Percentiles rank a stretch among this genome's conserved stretches.
Conservation (phyloP, 2,113 vertebrate species). For the Hippolais icterina region DNA sequence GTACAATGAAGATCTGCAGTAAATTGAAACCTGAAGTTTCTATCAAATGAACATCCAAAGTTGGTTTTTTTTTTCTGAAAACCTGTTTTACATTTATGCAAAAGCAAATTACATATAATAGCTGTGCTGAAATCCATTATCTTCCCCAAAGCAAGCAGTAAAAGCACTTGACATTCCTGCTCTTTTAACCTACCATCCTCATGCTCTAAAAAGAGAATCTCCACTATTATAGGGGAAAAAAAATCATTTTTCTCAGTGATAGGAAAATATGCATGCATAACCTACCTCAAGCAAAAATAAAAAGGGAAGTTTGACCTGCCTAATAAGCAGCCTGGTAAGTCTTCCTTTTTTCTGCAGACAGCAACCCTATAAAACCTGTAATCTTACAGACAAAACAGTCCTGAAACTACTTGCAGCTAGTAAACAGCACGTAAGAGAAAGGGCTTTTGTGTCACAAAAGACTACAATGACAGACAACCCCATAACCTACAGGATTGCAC, state of each 20-base stretch:
- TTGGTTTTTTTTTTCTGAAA: neutral
- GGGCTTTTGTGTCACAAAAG: neutral
- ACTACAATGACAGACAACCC: neutral
- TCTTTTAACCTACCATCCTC: slow-evolving; percentile 26
- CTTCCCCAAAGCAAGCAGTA: slow-evolving; percentile 14
- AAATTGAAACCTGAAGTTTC: slow-evolving; percentile 31
- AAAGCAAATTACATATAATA: slow-evolving; percentile 56
- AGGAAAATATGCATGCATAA: neutral
- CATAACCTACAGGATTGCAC: neutral
- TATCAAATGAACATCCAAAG: slow-evolving; percentile 27
- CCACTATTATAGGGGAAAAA: neutral
- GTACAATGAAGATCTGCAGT: neutral
- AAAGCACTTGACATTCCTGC: slow-evolving; percentile 24
- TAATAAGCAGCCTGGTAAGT: neutral
- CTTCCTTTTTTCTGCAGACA: neutral
- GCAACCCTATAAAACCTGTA: neutral
- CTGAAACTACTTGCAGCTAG: neutral
- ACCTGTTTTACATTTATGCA: slow-evolving; percentile 16
- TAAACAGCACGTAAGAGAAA: fast-evolving
- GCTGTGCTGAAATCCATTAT: slow-evolving; percentile 54
- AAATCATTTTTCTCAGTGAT: neutral
- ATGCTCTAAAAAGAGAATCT: neutral
- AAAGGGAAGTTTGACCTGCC: neutral
- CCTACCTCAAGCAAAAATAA: neutral
- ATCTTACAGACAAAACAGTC: neutral